A percentile compares a stretch with the other conserved stretches of the same genome.
These are phyloP conservation scores for Trachelus tabidus DNA, from an alignment of 2,888 invertebrate species.

Conservation along the genomic window DNA sequence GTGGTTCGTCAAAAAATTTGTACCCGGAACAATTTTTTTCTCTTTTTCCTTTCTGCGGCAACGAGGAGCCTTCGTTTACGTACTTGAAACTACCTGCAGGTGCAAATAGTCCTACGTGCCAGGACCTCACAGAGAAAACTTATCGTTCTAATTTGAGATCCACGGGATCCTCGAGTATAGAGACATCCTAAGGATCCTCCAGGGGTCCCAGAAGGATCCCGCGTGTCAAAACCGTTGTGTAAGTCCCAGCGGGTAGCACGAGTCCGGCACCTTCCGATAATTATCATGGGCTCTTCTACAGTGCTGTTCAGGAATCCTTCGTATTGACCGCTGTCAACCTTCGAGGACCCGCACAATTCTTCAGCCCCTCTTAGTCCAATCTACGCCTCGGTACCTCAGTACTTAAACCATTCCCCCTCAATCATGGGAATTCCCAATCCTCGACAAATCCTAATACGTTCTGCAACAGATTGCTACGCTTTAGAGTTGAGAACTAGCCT, in stretches of 20 bases:
- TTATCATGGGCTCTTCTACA: background rate
- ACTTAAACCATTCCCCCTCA: background rate
- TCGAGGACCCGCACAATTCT: background rate
- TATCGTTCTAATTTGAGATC: slow-evolving; percentile 40
- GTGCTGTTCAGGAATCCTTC: background rate
- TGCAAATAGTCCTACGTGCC: background rate
- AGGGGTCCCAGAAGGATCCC: slow-evolving; percentile 33
- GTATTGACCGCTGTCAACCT: background rate
- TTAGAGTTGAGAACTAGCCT: background rate
- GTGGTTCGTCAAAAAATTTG: background rate
- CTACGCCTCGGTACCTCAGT: background rate
- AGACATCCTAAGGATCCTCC: slow-evolving; percentile 41
- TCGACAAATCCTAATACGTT: background rate
- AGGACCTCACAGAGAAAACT: background rate
- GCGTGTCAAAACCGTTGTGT: slow-evolving; percentile 40
- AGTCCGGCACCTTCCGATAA: background rate
- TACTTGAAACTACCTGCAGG: slow-evolving; percentile 1
- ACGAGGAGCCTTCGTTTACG: background rate
- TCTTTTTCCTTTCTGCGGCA: background rate
- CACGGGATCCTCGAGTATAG: slow-evolving; percentile 39
- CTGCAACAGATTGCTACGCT: background rate
- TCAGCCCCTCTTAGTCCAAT: background rate
- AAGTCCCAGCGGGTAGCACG: slow-evolving; percentile 32
- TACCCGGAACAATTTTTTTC: too few relatives aligned
- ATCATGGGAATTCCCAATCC: background rate